These are phyloP conservation scores for Ptyas mucosa DNA, from an alignment of 2,113 vertebrate genomes.

Conservation along the genomic window DNA sequence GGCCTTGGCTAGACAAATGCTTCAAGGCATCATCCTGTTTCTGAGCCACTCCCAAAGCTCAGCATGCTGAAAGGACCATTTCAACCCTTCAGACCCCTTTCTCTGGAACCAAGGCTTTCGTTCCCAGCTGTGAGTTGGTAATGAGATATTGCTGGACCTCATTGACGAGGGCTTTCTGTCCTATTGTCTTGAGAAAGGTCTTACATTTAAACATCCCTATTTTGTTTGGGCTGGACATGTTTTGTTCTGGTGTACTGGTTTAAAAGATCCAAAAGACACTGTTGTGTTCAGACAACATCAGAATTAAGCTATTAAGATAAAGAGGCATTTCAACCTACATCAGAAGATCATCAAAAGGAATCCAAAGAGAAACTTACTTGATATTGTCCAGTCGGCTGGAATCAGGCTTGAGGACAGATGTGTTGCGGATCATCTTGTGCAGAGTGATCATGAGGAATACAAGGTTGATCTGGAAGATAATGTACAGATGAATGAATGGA, in stretches of 20 bases:
- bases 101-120: background rate
- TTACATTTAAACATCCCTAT: background rate
- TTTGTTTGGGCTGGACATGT: background rate
- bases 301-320: background rate
- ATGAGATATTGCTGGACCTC: background rate
- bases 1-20: background rate
- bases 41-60: background rate
- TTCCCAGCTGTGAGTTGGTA: background rate
- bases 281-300: background rate
- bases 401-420: slow-evolving; percentile 87
- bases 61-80: background rate
- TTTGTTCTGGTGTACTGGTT: background rate
- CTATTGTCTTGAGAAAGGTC: background rate
- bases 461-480: slow-evolving; percentile 80
- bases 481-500: background rate
- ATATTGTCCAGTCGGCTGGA: slow-evolving; percentile 89
- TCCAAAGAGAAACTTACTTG: slow-evolving; percentile 73
- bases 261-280: background rate
- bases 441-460: slow-evolving; percentile 91
- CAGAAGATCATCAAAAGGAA: background rate
- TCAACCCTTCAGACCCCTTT: background rate
- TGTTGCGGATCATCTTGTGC: slow-evolving; percentile 90
- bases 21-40: background rate
- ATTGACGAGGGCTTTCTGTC: background rate
- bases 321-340: background rate